phyloP scores from a whole-genome alignment of 2,797 vertebrate species.

The Cephalopachus bancanus region DNA sequence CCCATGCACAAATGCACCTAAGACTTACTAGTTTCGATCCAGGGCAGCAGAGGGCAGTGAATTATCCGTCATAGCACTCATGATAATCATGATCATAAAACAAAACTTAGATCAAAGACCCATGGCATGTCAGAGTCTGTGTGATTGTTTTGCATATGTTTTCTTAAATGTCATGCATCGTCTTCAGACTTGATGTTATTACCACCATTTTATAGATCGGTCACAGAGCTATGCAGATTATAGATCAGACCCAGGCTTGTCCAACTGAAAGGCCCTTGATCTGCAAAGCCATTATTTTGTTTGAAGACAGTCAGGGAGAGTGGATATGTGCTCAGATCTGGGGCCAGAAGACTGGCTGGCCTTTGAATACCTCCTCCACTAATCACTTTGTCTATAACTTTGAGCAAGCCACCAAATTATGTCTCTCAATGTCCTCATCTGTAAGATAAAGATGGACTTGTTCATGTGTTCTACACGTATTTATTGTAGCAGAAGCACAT shows the following conservation, averaged over 20 bases:
- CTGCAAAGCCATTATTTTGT: not conserved
- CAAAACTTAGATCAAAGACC: not conserved
- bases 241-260: not conserved
- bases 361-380: not conserved
- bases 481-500: not conserved
- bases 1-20: not conserved
- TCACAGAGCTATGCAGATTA: not conserved
- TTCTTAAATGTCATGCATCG: not conserved
- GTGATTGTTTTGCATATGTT: not conserved
- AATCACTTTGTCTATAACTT: not conserved
- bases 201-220: not conserved
- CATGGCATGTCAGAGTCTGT: not conserved
- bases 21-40: not conserved
- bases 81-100: not conserved
- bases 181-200: not conserved
- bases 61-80: not conserved
- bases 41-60: not conserved
- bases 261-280: not conserved
- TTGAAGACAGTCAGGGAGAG: not conserved
- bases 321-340: not conserved
- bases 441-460: not conserved
- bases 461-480: not conserved
- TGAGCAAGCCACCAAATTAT: not conserved
- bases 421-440: not conserved
- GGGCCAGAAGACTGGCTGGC: not conserved